Evolutionary conservation across 2,888 invertebrate genomes (phyloP).

Genomic region (Ditula angustiorana): DNA sequence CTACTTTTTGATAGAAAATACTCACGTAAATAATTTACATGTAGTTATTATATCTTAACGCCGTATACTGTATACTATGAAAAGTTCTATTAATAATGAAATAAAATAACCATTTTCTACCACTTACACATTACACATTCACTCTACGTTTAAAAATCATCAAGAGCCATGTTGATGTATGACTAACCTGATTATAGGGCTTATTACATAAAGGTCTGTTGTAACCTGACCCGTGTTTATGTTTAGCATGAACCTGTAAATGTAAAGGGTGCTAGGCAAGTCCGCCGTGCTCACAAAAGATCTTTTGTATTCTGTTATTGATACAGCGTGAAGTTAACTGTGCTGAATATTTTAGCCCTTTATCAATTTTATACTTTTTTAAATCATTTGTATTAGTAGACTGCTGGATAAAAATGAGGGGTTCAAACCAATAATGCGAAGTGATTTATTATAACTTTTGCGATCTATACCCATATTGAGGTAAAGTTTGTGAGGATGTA

Average conservation of each 20-base stretch:
- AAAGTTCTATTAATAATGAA: background rate
- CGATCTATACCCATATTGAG: too few relatives aligned
- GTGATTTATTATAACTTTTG: too few relatives aligned
- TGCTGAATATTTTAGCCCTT: too few relatives aligned
- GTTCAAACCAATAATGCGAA: too few relatives aligned
- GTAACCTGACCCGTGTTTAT: slow-evolving; percentile 20
- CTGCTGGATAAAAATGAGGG: too few relatives aligned
- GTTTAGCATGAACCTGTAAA: slow-evolving; percentile 36
- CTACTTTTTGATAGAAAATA: too few relatives aligned
- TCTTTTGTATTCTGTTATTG: slow-evolving; percentile 23
- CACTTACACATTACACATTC: background rate
- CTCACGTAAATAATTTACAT: too few relatives aligned
- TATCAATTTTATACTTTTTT: too few relatives aligned
- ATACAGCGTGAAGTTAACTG: too few relatives aligned
- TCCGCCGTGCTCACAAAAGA: slow-evolving; percentile 11
- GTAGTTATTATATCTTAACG: background rate
- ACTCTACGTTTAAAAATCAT: slow-evolving; percentile 8
- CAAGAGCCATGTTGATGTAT: slow-evolving; percentile 12
- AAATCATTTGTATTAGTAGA: too few relatives aligned
- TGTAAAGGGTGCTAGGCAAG: slow-evolving; percentile 22
- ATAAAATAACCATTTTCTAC: background rate
- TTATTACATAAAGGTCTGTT: slow-evolving; percentile 22
- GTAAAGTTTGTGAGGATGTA: too few relatives aligned
- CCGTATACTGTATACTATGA: background rate
- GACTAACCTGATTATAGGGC: slow-evolving; percentile 27